Evolutionary conservation across 2,113 vertebrate genomes (phyloP).

Genomic region (Mesocricetus auratus): DNA sequence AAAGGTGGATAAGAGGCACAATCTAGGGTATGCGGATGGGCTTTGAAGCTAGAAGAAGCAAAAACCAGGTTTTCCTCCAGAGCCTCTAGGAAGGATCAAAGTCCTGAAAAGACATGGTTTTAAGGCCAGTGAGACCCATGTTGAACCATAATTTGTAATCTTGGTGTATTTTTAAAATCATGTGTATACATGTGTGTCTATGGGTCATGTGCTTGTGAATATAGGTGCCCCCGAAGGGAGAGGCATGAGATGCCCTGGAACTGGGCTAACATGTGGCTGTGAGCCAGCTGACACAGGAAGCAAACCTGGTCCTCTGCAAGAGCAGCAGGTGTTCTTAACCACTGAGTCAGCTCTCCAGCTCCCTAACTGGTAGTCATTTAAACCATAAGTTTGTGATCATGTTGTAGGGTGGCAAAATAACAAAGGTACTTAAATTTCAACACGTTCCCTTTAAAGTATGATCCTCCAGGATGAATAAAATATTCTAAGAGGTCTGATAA

Average conservation of each 20-base stretch:
- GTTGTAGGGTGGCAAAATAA: conserved; percentile 2
- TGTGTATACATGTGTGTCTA: neutral
- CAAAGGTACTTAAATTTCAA: conserved; percentile 42
- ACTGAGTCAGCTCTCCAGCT: neutral
- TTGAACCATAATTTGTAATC: neutral
- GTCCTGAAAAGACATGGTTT: neutral
- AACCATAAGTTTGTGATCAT: neutral
- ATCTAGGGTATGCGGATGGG: too few relatives aligned
- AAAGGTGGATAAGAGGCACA: neutral
- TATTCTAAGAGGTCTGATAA: neutral
- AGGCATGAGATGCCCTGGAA: neutral
- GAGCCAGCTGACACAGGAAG: too few relatives aligned
- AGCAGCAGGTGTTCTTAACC: neutral
- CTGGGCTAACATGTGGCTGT: too few relatives aligned
- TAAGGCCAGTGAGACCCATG: neutral
- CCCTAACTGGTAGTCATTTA: neutral
- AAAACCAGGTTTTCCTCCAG: neutral
- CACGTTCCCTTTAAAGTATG: conserved; percentile 40
- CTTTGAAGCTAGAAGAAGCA: neutral
- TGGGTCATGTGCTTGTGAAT: too few relatives aligned
- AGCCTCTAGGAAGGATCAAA: neutral
- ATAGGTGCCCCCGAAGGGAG: neutral
- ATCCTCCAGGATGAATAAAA: neutral
- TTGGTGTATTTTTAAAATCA: neutral
- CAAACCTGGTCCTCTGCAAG: neutral